Evolutionary conservation across 2,888 invertebrate genomes (phyloP), one percentile per base, ranked within the genome.

Genomic region (Ceratothoa steindachneri): DNA sequence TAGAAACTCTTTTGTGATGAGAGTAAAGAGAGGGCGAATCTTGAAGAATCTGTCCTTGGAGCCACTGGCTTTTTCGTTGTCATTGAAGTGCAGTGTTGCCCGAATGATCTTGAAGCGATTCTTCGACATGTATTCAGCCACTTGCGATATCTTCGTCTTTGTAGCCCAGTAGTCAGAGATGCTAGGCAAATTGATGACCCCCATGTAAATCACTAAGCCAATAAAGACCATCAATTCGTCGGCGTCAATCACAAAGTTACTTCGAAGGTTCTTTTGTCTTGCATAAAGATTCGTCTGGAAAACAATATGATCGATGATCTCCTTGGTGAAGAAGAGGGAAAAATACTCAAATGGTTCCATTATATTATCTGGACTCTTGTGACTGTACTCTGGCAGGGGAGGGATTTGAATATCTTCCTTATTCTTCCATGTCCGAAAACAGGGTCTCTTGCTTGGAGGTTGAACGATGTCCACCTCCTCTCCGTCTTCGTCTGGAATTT

Each of bases 281-380:
- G 67, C 71, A 55, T 71, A 74, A n/a, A 74, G 2, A 28, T 71
- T 71, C 1, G 55, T 67, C 24, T 71, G 75, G 69, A 30, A 72
- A 5, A 75, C 72, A 28, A 72, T 65, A 7, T 75, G 51, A 5
- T 68, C 72, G 65, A 72, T 4, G 15, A 71, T 30, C n/a, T 22
- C 22, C 52, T 66, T 30, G 19, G 71, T 28, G 52, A 75, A 65
- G 52, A 60, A 51, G n/a, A 5, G n/a, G 30, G 30, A 55, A 27
- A 67, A 71, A 60, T 67, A 71, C 19, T 74, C 53, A 65, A 60
- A 65, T n/a, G n/a, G n/a, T n/a, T n/a, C n/a, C n/a, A n/a, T n/a
- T n/a, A n/a, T n/a, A n/a, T n/a, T n/a, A n/a, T n/a, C n/a, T n/a
- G n/a, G n/a, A n/a, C n/a, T n/a, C n/a, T n/a, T n/a, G n/a, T n/a